phyloP scores from a whole-genome alignment of 2,113 vertebrate species.

The Zosterops hypoxanthus region DNA sequence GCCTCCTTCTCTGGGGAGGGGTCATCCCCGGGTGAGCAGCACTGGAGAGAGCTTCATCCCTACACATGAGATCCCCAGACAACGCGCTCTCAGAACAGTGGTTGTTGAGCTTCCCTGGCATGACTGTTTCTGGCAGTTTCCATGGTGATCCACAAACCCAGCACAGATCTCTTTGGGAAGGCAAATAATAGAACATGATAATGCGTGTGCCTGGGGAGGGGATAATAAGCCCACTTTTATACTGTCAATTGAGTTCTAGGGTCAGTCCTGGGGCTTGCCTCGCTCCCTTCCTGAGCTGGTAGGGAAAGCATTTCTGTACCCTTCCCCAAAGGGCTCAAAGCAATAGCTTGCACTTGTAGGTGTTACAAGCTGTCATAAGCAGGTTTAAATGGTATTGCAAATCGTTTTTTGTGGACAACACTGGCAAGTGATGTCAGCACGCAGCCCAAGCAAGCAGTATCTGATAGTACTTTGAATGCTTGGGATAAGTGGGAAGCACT shows the following conservation, averaged over 20 bases:
- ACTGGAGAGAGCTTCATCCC: background rate
- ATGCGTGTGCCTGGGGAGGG: background rate
- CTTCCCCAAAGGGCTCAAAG: background rate
- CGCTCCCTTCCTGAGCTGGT: background rate
- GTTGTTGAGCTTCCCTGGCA: background rate
- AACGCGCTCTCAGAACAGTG: background rate
- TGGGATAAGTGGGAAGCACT: background rate
- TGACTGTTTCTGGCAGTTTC: slow-evolving; percentile 10
- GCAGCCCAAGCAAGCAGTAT: background rate
- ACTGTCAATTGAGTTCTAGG: background rate
- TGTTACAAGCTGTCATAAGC: background rate
- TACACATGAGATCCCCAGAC: background rate
- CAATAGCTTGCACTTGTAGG: background rate
- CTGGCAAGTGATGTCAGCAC: background rate
- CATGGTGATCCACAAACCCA: background rate
- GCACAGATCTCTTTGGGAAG: background rate
- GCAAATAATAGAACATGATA: background rate
- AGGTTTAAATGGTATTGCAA: background rate
- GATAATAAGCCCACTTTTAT: background rate
- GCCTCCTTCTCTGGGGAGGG: background rate
- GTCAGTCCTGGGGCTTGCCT: background rate
- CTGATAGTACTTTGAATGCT: background rate
- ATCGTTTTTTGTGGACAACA: background rate
- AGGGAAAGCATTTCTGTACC: background rate
- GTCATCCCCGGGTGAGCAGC: background rate